phyloP scores from a whole-genome alignment of 2,797 vertebrate genomes.

The Melanotaenia maccullochi region DNA sequence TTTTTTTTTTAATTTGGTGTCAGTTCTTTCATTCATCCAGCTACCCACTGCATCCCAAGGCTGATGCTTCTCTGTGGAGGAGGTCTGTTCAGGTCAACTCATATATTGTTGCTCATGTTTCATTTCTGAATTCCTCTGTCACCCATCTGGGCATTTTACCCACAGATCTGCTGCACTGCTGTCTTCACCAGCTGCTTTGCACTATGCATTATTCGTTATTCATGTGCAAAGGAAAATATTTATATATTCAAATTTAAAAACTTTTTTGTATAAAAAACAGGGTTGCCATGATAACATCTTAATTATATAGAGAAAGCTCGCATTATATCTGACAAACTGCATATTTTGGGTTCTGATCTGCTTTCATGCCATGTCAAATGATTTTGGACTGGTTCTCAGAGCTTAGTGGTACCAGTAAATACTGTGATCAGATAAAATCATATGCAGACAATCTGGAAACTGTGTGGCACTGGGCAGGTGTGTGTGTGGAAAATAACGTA shows the following conservation, averaged over 20 bases:
- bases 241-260: background rate
- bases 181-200: conserved; percentile 17
- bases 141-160: conserved; percentile 25
- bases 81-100: conserved; percentile 70
- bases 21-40: conserved; percentile 83
- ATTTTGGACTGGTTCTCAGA: background rate
- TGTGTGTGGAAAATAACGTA: too few species aligned
- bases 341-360: background rate
- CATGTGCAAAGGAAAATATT: background rate
- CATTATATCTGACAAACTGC: background rate
- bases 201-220: conserved; percentile 18
- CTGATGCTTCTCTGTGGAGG: conserved; percentile 80
- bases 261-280: too few species aligned
- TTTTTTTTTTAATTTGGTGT: conserved; percentile 71
- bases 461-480: background rate
- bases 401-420: background rate
- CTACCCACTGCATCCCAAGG: conserved; percentile 71
- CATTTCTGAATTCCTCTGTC: conserved; percentile 27
- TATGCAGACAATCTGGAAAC: background rate
- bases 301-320: background rate
- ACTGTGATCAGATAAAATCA: background rate
- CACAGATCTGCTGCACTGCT: conserved; percentile 14
- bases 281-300: background rate
- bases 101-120: conserved; percentile 47
- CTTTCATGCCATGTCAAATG: background rate